phyloP scores from a whole-genome alignment of 1,140 invertebrate genomes.

The Hypsibius dujardini region DNA sequence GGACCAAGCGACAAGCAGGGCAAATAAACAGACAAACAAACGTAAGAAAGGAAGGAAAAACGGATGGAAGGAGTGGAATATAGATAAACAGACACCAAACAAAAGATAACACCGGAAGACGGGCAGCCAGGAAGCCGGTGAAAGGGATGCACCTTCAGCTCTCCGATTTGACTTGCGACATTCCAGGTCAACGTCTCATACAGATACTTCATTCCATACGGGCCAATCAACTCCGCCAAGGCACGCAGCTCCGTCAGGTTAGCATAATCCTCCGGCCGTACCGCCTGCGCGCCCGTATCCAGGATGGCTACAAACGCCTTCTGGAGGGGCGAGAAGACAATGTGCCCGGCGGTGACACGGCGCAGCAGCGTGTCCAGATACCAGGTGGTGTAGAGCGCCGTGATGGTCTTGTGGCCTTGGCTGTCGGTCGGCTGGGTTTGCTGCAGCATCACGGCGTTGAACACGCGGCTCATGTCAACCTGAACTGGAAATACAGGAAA shows the following conservation, averaged over 20 bases:
- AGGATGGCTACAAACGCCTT: slow-evolving; percentile 83
- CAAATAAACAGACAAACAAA: no score
- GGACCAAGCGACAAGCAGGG: no score
- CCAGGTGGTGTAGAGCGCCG: slow-evolving; percentile 88
- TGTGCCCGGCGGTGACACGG: slow-evolving; percentile 78
- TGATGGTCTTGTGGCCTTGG: slow-evolving; percentile 92
- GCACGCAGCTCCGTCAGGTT: slow-evolving; percentile 56
- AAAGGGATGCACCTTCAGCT: slow-evolving; percentile 49
- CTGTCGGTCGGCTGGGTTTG: slow-evolving; percentile 88
- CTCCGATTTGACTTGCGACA: slow-evolving; percentile 87
- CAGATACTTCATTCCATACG: slow-evolving; percentile 91
- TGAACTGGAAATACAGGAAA: slow-evolving; percentile 46
- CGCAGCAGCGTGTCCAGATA: slow-evolving; percentile 81
- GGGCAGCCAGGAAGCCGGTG: no score
- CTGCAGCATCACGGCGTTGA: slow-evolving; percentile 92
- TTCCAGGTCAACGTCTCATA: slow-evolving; percentile 96
- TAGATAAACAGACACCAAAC: no score
- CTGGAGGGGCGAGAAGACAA: slow-evolving; percentile 87
- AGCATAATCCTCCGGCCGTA: slow-evolving; percentile 93
- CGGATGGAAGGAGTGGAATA: no score
- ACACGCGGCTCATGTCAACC: slow-evolving; percentile 90
- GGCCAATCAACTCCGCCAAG: slow-evolving; percentile 88
- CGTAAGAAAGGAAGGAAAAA: no score
- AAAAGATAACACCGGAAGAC: no score
- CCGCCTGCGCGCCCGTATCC: slow-evolving; percentile 65